Base-by-base conservation (phyloP, 2,113 vertebrate genomes). In the Oncorhynchus tshawytscha region DNA sequence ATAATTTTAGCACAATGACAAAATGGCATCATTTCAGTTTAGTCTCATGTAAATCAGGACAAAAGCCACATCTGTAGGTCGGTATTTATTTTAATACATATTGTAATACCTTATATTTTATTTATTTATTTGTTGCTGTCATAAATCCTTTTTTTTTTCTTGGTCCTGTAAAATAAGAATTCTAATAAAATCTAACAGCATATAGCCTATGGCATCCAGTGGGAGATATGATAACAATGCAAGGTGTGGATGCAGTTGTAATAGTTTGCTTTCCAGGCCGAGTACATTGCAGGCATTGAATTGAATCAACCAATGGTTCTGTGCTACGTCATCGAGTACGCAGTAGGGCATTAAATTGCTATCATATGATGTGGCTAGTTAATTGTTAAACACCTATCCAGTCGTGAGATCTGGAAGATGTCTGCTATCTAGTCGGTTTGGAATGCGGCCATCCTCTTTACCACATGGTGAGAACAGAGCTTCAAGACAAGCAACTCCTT, bases 1-100 rank as follows among this genome's bases (percentile, higher is more conserved):
- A 91, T 92, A 74, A 91, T 93, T 94, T 92, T 91, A 93, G 90
- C 92, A 94, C 92, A 93, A 94, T 92, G 91, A 94, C 90, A 92
- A 90, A 92, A 92, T 90, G 79, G 87, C 88, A 87, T 91, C 79
- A 88, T 90, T 93, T 92, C 88, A 88, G 87, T 88, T 91, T 82
- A 89, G 90, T 91, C 90, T 90, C 85, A 82, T 90, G 88, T 82
- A 91, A 91, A 87, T 91, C 88, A 88, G 90, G 86, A 91, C 87
- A 91, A 90, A 93, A 92, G 89, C 88, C 86, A 91, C 84, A 79
- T 71, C 60, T 84, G 76, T 66, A 78, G 54, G 68, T 73, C 72
- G 81, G 81, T 66, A 62, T 62, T 72, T 82, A 84, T 60, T 87
- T 82, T 81, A 70, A 68, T 71, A 88, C 73, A 78, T 73, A 48